phyloP scores from a whole-genome alignment of 1,140 invertebrate genomes.

The Phortica variegata region DNA sequence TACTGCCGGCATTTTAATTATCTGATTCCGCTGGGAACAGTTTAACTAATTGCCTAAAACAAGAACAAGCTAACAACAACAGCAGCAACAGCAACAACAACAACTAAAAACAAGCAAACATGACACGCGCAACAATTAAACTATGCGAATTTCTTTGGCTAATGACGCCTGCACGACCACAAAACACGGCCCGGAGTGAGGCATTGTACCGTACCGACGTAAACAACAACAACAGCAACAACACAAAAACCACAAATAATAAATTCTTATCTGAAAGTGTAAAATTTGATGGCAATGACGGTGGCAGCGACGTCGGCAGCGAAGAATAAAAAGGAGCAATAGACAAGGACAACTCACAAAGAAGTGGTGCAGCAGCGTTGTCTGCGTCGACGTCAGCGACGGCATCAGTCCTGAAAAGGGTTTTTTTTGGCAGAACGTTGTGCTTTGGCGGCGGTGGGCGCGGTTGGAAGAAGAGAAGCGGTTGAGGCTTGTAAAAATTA shows the following conservation, averaged over 20 bases:
- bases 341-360: slow-evolving; percentile 11
- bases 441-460: no score
- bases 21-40: slow-evolving; percentile 44
- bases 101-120: slow-evolving; percentile 1
- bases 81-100: neutral
- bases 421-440: no score
- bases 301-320: neutral
- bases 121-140: slow-evolving; percentile 39
- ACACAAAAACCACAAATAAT: neutral
- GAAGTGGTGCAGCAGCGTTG: neutral
- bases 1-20: slow-evolving; percentile 51
- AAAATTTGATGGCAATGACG: slow-evolving; percentile 10
- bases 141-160: slow-evolving; percentile 18
- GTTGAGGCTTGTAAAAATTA: slow-evolving; percentile 29
- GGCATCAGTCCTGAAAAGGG: no score
- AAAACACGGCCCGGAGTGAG: slow-evolving; percentile 18
- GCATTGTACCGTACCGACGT: slow-evolving; percentile 9
- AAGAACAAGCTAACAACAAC: slow-evolving; percentile 5
- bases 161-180: no score
- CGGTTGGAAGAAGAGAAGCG: neutral
- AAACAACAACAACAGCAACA: slow-evolving; percentile 7
- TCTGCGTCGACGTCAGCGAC: no score
- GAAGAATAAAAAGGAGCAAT: slow-evolving; percentile 20
- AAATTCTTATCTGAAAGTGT: slow-evolving; percentile 13
- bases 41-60: slow-evolving; percentile 43